A percentile compares a stretch with the other conserved stretches of the same genome.
Evolutionary conservation across 2,797 vertebrate species (phyloP).

Genomic region (Tragelaphus oryx): DNA sequence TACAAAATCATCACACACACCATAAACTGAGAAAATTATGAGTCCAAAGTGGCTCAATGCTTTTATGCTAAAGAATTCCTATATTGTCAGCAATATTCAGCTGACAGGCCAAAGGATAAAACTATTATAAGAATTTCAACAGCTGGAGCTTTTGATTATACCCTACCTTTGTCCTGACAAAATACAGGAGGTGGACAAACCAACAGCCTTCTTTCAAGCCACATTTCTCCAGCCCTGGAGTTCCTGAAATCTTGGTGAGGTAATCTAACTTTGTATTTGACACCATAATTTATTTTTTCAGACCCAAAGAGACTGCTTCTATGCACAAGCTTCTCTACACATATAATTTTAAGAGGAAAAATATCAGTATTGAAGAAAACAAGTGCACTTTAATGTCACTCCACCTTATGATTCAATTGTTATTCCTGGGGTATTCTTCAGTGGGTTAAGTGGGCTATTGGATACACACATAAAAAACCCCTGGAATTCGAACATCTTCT

Average conservation of each 20-base stretch:
- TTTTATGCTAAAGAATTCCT: conserved; percentile 32
- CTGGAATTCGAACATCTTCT: conserved; percentile 54
- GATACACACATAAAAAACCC: background rate
- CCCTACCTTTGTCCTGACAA: background rate
- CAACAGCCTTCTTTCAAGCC: background rate
- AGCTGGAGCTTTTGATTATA: conserved; percentile 16
- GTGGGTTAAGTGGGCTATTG: conserved; percentile 45
- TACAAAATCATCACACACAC: conserved; percentile 37
- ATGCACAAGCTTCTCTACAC: background rate
- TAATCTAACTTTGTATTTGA: background rate
- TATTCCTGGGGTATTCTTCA: conserved; percentile 42
- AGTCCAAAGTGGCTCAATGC: background rate
- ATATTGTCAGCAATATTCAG: conserved; percentile 25
- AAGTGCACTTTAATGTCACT: conserved; percentile 44
- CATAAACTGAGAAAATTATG: conserved; percentile 51
- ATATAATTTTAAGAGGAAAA: conserved; percentile 46
- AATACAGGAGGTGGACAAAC: background rate
- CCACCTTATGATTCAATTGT: conserved; percentile 52
- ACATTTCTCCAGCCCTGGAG: background rate
- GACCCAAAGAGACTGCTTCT: background rate
- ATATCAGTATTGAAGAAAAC: conserved; percentile 58
- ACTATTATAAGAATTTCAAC: background rate
- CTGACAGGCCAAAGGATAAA: background rate
- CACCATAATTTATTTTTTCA: conserved; percentile 30
- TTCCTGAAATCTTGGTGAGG: conserved; percentile 7